These are phyloP conservation scores for Yponomeuta malinellus DNA, from an alignment of 2,888 invertebrate species.

Conservation along the genomic window DNA sequence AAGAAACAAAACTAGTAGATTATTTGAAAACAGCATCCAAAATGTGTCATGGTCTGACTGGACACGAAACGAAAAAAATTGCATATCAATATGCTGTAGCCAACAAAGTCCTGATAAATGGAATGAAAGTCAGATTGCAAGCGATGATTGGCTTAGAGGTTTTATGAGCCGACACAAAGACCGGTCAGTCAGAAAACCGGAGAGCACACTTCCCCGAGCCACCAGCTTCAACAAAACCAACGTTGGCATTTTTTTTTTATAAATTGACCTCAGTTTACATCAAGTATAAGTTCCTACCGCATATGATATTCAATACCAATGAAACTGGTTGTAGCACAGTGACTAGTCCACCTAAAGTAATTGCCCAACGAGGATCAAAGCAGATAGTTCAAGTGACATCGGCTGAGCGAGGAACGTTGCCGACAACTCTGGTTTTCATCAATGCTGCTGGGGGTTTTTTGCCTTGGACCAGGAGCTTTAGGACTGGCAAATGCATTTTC, in stretches of 20 bases:
- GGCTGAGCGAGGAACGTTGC: not conserved
- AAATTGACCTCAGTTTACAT: conserved; percentile 3
- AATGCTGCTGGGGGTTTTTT: conserved; percentile 2
- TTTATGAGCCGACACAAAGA: conserved; percentile 15
- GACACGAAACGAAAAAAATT: too few relatives aligned
- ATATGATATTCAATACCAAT: not conserved
- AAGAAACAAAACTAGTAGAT: too few relatives aligned
- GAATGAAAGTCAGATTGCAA: not conserved
- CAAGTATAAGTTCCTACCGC: not conserved
- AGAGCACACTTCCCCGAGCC: conserved; percentile 15
- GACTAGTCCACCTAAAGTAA: conserved; percentile 1
- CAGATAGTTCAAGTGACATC: conserved; percentile 1
- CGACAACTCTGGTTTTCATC: not conserved
- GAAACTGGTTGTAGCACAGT: conserved; percentile 7
- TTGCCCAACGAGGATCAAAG: not conserved
- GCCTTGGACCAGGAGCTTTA: not conserved
- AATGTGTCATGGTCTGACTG: too few relatives aligned
- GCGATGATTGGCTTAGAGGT: conserved; percentile 10
- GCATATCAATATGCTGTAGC: not conserved
- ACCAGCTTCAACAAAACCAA: conserved; percentile 18
- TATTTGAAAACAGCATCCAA: too few relatives aligned
- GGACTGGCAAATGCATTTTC: not conserved
- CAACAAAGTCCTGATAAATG: conserved; percentile 6
- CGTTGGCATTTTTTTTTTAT: conserved; percentile 5
- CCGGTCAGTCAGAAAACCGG: conserved; percentile 16